A percentile compares a stretch with the other conserved stretches of the same genome.
Conservation (phyloP, 2,113 vertebrate genomes). For the Cepphus grylle region DNA sequence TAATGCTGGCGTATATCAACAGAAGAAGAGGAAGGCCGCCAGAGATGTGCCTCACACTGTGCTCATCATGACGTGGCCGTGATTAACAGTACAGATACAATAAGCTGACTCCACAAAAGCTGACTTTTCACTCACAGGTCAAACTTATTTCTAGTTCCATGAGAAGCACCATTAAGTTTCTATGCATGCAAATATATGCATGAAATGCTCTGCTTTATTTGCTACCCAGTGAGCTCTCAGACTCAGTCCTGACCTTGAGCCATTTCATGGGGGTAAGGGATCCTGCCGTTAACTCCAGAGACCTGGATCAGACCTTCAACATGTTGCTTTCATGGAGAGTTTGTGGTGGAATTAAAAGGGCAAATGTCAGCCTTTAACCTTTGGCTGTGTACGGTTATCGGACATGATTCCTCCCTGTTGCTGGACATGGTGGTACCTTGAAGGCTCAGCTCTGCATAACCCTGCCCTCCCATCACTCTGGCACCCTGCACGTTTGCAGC, state of each 20-base stretch:
- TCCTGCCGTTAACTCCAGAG: background rate
- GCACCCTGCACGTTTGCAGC: background rate
- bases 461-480: background rate
- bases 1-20: background rate
- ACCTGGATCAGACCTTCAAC: background rate
- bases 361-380: background rate
- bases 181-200: background rate
- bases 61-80: rapidly evolving
- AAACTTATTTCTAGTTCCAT: background rate
- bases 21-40: background rate
- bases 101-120: background rate
- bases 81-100: background rate
- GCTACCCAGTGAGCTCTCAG: background rate
- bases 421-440: background rate
- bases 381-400: rapidly evolving
- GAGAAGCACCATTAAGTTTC: background rate
- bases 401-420: background rate
- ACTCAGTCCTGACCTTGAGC: background rate
- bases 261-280: background rate
- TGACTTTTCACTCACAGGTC: background rate
- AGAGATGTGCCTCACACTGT: background rate
- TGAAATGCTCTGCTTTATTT: background rate
- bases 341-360: background rate
- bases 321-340: background rate
- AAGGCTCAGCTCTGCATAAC: background rate